Evolutionary conservation across 2,888 invertebrate species (phyloP), one percentile per base, ranked within the genome.

Genomic region (Lottia gigantea): DNA sequence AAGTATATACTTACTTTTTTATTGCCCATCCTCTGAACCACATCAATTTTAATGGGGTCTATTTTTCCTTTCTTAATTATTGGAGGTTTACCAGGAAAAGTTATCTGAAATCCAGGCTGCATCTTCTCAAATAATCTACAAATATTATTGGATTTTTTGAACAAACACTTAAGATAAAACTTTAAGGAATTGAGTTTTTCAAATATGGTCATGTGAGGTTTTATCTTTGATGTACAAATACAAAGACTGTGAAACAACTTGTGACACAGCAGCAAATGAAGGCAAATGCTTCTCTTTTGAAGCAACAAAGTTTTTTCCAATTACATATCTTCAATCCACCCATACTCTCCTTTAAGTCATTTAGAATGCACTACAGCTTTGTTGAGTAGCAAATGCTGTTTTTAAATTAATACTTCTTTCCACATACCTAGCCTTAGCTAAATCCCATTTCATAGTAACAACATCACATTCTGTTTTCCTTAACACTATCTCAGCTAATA

Each of bases 11-110:
- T 69, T 68, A 94, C 96, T 91, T 95, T 96, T 88, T 97, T 97
- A 87, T 95, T 95, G 26, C 95, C 94, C 26, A 93, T 92, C 72
- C 96, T 90, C n/a, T 92, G 92, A 25, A 92, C 93, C 8, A 95
- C 92, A 19, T 92, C 92, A 90, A 97, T 93, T 79, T 92, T 92
- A 78, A 97, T 92, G 4, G 94, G 93, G 47, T 94, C 93, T 66
- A 95, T 90, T 86, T 93, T 93, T 64, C 93, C 92, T 84, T 93
- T 93, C 78, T 90, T 90, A 45, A 92, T 70, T 12, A 86, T 88
- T 61, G 91, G 82, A 8, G 74, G 72, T 62, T 92, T 16, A 90
- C 90, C 86, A 87, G 90, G 70, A 89, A 85, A 80, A 16, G 76
- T 90, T 81, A 94, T 90, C 89, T 92, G 92, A 40, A 92, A 93